Percentiles rank a stretch among this genome's conserved stretches.
Evolutionary conservation across 2,797 vertebrate species (phyloP).

Genomic region (Parotocinclus haroldoi): DNA sequence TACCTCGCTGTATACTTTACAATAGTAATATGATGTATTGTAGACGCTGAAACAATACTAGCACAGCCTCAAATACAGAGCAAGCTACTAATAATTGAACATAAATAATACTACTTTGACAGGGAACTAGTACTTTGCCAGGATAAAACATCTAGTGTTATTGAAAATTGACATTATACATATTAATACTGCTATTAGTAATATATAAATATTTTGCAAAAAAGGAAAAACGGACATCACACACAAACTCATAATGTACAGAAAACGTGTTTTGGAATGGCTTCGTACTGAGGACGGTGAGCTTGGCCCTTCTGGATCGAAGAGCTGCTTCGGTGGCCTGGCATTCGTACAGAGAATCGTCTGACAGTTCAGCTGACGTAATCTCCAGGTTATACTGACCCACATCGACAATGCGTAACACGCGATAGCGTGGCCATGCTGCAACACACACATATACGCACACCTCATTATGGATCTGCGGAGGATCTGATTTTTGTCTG

Average conservation of each 20-base stretch:
- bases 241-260: neutral
- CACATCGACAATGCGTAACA: slow-evolving; percentile 79
- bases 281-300: slow-evolving; percentile 89
- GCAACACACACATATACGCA: slow-evolving; percentile 33
- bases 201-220: no score
- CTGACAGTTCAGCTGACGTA: slow-evolving; percentile 80
- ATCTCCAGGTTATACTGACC: slow-evolving; percentile 96
- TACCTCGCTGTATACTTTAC: no score
- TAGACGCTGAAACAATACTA: no score
- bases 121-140: no score
- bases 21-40: no score
- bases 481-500: no score
- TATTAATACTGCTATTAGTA: no score
- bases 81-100: no score
- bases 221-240: neutral
- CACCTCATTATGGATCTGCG: neutral
- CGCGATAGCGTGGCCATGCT: slow-evolving; percentile 90
- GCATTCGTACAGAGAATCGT: slow-evolving; percentile 91
- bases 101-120: no score
- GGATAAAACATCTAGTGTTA: no score
- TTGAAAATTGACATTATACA: no score
- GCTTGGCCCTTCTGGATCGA: slow-evolving; percentile 84
- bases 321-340: slow-evolving; percentile 93
- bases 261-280: neutral
- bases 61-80: no score